A percentile compares a stretch with the other conserved stretches of the same genome.
Conservation (phyloP, 2,113 vertebrate species). For the Barnardius zonarius region DNA sequence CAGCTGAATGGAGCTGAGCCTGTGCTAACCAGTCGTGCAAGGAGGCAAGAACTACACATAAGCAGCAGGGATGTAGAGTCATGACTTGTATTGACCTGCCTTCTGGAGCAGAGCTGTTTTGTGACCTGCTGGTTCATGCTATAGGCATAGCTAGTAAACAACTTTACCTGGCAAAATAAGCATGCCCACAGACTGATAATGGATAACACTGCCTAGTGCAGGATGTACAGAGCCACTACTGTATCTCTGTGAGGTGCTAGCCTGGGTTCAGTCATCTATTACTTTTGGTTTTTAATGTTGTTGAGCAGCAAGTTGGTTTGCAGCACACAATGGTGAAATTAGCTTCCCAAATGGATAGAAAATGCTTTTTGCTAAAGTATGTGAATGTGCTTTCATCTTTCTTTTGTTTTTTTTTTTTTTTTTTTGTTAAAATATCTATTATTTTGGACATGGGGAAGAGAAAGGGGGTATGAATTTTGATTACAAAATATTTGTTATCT, state of each 20-base stretch:
- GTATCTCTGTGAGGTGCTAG: neutral
- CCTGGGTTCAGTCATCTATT: neutral
- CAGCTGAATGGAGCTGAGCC: neutral
- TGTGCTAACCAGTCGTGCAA: fast-evolving
- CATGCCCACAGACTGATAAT: neutral
- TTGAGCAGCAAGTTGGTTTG: neutral
- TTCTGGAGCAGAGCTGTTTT: neutral
- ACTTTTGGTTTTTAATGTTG: neutral
- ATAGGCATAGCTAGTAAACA: neutral
- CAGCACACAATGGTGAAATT: neutral
- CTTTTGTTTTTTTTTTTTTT: neutral
- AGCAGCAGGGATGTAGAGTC: neutral
- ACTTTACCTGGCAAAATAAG: neutral
- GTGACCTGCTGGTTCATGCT: neutral
- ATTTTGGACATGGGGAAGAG: neutral
- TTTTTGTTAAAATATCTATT: neutral
- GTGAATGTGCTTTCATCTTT: slow-evolving; percentile 29
- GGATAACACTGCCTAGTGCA: neutral
- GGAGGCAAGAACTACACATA: neutral
- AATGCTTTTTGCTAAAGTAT: neutral
- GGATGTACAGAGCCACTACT: neutral
- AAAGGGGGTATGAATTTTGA: slow-evolving; percentile 5
- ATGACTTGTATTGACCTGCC: neutral
- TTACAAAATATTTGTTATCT: neutral
- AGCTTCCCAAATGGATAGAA: neutral